Conservation (phyloP, 2,797 vertebrate genomes). For the Phoeniculus purpureus region DNA sequence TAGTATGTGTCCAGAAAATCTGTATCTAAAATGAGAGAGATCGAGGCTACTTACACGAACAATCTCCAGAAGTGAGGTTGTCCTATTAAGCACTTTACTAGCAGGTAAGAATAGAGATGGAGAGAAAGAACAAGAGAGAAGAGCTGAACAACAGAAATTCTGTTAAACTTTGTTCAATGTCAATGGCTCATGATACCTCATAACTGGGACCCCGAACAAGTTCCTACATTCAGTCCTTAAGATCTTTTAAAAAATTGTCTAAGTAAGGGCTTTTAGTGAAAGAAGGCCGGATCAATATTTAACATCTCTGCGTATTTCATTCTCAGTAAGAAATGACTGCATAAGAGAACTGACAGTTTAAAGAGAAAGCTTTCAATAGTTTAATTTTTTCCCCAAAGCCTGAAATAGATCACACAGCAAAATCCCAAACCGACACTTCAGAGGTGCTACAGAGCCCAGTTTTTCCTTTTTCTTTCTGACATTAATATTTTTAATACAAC, state of each 20-base stretch:
- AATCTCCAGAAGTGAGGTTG: neutral
- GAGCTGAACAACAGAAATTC: neutral
- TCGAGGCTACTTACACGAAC: neutral
- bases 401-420: conserved; percentile 57
- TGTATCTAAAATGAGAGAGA: neutral
- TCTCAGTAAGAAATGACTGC: conserved; percentile 16
- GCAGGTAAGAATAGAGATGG: conserved; percentile 2
- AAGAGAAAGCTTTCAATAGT: conserved; percentile 45
- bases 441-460: neutral
- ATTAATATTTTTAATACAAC: conserved; percentile 45
- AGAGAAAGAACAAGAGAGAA: conserved; percentile 18
- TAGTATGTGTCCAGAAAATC: neutral
- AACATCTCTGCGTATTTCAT: conserved; percentile 26
- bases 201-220: neutral
- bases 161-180: neutral
- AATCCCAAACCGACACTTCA: conserved; percentile 52
- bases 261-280: conserved; percentile 16
- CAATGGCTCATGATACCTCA: neutral
- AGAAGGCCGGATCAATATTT: conserved; percentile 43
- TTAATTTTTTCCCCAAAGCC: conserved; percentile 23
- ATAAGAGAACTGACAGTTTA: conserved; percentile 28
- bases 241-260: neutral
- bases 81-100: conserved; percentile 11
- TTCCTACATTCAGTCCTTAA: neutral
- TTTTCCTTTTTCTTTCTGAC: conserved; percentile 27